Evolutionary conservation across 2,113 vertebrate genomes (phyloP), one percentile per base, ranked within the genome.

Genomic region (Dicrurus megarhynchus): DNA sequence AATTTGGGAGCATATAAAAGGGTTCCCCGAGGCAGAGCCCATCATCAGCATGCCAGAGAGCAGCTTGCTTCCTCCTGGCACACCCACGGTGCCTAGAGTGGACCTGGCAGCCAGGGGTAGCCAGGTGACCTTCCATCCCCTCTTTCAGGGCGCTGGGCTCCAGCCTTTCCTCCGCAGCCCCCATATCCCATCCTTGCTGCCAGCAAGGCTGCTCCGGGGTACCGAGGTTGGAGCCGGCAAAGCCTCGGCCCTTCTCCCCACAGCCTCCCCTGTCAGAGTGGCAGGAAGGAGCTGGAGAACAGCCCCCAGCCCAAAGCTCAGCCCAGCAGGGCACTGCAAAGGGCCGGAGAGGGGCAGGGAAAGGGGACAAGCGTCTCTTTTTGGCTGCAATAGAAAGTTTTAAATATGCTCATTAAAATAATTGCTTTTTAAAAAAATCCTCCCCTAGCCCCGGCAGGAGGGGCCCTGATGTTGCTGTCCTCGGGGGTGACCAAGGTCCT

Each of bases 341-440:
- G 75, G 69, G 44, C 65, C 3, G 0, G 53, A 56, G 59, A 56
- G 32, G 59, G 41, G 53, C 57, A 86, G 83, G 84, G 61, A 80
- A 84, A 79, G 3, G 79, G 78, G 59, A 71, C 70, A 61, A 47
- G 86, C 2, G 11, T 63, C 90, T 89, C 70, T 85, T 50, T 70
- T 69, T 23, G 10, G 55, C 86, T 82, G 64, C 49, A 41, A 89
- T 89, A 86, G 59, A 86, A 95, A 89, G 81, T 82, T 82, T 82
- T 73, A 86, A 86, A 73, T 82, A 92, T 6, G 60, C 53, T 82
- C 90, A 47, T 73, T 86, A 89, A 92, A 86, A 95, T 71, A 82
- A 78, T 32, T 56, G 78, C 67, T 84, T 92, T 93, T 85, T 47
- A 12, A 87, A 84, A 89, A 71, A 69, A 37, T 71, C 69, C 84